A percentile compares a stretch with the other conserved stretches of the same genome.
These are phyloP conservation scores for Aspidoscelis tigris DNA, from an alignment of 2,113 vertebrate species.

Conservation along the genomic window DNA sequence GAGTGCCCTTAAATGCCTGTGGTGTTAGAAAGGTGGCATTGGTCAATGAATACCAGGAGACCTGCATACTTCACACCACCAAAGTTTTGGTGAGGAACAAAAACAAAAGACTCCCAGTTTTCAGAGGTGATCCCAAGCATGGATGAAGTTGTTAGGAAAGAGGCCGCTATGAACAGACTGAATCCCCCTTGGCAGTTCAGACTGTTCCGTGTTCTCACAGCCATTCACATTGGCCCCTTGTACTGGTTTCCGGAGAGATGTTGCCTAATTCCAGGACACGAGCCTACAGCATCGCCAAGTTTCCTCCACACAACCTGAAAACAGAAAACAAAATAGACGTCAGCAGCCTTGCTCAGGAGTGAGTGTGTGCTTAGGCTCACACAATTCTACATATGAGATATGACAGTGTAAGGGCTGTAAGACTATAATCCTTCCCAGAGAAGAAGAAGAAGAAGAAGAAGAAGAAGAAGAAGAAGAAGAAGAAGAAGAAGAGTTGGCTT, in stretches of 20 bases:
- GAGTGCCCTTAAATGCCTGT: slow-evolving; percentile 56
- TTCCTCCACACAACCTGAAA: slow-evolving; percentile 85
- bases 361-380: neutral
- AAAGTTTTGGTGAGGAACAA: slow-evolving; percentile 27
- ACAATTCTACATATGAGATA: no score
- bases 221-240: slow-evolving; percentile 80
- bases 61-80: neutral
- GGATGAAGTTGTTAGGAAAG: slow-evolving; percentile 49
- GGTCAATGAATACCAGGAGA: slow-evolving; percentile 30
- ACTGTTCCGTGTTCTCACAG: slow-evolving; percentile 36
- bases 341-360: neutral
- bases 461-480: no score
- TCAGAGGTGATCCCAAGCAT: slow-evolving; percentile 37
- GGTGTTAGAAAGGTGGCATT: slow-evolving; percentile 25
- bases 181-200: slow-evolving; percentile 47
- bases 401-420: neutral
- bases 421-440: neutral
- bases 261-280: slow-evolving; percentile 86
- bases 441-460: no score
- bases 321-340: slow-evolving; percentile 54
- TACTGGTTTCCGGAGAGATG: slow-evolving; percentile 84
- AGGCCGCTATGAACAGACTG: slow-evolving; percentile 42
- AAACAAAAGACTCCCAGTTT: slow-evolving; percentile 18
- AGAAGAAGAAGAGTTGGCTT: no score
- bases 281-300: slow-evolving; percentile 88